Base-by-base conservation (phyloP, 2,113 vertebrate genomes). In the Megaleporinus macrocephalus region DNA sequence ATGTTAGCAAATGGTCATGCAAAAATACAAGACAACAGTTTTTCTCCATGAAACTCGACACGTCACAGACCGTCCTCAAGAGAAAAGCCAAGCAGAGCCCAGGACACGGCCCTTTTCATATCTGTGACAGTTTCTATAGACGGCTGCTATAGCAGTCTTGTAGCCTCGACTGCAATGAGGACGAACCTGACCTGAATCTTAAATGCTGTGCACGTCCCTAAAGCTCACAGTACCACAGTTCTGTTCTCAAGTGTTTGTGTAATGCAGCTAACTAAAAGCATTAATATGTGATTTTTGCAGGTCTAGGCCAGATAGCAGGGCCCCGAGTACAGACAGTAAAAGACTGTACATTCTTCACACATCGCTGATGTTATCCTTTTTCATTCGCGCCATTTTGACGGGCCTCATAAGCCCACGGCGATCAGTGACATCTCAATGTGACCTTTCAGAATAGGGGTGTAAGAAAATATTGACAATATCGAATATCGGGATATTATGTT, bases 391-490 rank as follows among this genome's bases (percentile, higher is more conserved):
- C 86, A 68, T 51, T 82, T 70, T 78, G 36, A 49, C 20, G 78
- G 69, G 79, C 66, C 73, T 68, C 62, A 69, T 14, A 82, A 33
- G 30, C 49, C 33, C 36, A 49, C 36, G 7, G 0, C 16, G 33
- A 36, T 85, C 29, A 63, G 57, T 78, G 79, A 88, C 85, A 86
- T 61, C 22, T 24, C 26, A 77, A 76, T 57, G 57, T 80, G 79
- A 88, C 85, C 87, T 61, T 16, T 24, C 20, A 77, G 80, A 86
- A n/a, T n/a, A n/a, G n/a, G n/a, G n/a, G n/a, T n/a, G n/a, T n/a
- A n/a, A n/a, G n/a, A n/a, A n/a, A n/a, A n/a, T n/a, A n/a, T n/a
- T n/a, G n/a, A n/a, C n/a, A n/a, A n/a, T n/a, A n/a, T n/a, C n/a
- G n/a, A n/a, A n/a, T n/a, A n/a, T n/a, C n/a, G n/a, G n/a, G n/a